These are phyloP conservation scores for Triops longicaudatus DNA, from an alignment of 1,140 invertebrate species.

Conservation along the genomic window DNA sequence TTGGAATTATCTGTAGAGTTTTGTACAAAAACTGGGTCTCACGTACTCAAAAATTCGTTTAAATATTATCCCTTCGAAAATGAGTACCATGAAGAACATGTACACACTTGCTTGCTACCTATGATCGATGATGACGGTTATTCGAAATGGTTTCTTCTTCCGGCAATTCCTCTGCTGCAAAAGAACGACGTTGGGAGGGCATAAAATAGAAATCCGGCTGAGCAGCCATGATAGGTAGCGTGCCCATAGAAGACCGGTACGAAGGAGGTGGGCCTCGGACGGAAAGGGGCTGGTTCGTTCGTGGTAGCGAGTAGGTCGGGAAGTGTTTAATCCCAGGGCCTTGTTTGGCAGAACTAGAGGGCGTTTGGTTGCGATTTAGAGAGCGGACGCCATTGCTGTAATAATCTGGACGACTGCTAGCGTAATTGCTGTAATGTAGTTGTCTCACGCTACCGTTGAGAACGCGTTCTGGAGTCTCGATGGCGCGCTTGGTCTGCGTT, in stretches of 20 bases:
- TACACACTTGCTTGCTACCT: not conserved
- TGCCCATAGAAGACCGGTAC: conserved; percentile 26
- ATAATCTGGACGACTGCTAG: conserved; percentile 17
- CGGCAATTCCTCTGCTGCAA: conserved; percentile 61
- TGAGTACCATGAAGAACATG: too few species aligned
- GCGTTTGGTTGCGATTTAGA: not conserved
- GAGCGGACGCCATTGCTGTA: not conserved
- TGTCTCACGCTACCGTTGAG: conserved; percentile 20
- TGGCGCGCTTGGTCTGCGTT: not conserved
- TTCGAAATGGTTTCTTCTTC: conserved; percentile 74
- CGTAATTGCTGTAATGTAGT: conserved; percentile 24
- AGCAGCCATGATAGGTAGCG: conserved; percentile 27
- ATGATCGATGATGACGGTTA: conserved; percentile 39
- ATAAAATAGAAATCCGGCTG: conserved; percentile 89
- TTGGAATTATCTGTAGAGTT: too few species aligned
- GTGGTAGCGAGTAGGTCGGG: conserved; percentile 43
- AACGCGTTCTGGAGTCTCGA: not conserved
- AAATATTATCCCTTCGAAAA: too few species aligned
- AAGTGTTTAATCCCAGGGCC: conserved; percentile 35
- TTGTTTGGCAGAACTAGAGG: conserved; percentile 30
- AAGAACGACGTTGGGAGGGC: conserved; percentile 86
- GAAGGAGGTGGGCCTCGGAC: conserved; percentile 29
- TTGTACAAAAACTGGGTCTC: too few species aligned
- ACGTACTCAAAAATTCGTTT: too few species aligned
- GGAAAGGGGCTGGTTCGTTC: conserved; percentile 36